These are phyloP conservation scores for Phenganax marumi DNA, from an alignment of 92 coral and sea anemone species.

Conservation along the genomic window DNA sequence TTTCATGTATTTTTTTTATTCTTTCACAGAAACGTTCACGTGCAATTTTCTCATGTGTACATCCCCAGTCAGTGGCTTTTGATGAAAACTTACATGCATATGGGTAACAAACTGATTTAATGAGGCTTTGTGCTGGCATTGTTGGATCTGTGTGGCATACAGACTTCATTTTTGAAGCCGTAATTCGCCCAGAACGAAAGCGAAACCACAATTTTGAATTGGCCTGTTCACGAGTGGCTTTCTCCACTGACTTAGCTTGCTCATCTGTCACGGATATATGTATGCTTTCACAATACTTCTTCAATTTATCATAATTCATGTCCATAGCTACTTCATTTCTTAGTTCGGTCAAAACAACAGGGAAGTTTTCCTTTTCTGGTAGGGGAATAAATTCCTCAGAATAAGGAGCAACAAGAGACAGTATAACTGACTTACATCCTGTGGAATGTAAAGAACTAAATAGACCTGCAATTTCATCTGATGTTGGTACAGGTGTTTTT, in stretches of 20 bases:
- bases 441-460: conserved; percentile 12
- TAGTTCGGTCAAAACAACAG: not conserved
- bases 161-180: conserved; percentile 58
- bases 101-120: conserved; percentile 48
- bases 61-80: conserved; percentile 60
- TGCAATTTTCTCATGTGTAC: conserved; percentile 57
- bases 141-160: conserved; percentile 62
- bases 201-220: conserved; percentile 53
- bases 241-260: conserved; percentile 43
- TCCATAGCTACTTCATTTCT: not conserved
- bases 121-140: conserved; percentile 55
- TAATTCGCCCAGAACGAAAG: conserved; percentile 54
- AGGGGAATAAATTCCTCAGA: not conserved
- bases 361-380: conserved; percentile 20
- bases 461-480: conserved; percentile 30
- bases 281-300: not conserved
- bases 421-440: not conserved
- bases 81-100: conserved; percentile 50
- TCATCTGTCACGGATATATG: conserved; percentile 11
- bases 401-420: not conserved
- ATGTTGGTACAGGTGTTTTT: conserved; percentile 31
- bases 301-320: not conserved
- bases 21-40: not conserved
- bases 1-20: not conserved
- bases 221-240: conserved; percentile 48